A percentile compares a stretch with the other conserved stretches of the same genome.
Conservation (phyloP, 1,140 invertebrate genomes). For the Hydropsyche tenuis region DNA sequence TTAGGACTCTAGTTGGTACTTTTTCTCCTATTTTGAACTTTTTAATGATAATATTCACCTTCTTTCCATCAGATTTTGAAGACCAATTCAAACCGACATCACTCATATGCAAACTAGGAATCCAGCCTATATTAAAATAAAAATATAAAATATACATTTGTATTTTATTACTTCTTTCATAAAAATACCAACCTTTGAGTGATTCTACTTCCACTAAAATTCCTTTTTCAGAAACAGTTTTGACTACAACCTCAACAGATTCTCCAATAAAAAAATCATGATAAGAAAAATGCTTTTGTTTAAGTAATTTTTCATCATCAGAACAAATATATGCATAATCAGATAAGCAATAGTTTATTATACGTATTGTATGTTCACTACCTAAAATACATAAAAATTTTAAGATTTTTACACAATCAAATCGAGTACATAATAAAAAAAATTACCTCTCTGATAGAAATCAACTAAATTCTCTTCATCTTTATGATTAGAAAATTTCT, state of each 20-base stretch:
- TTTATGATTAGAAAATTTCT: not conserved
- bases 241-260: conserved; percentile 59
- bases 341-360: conserved; percentile 65
- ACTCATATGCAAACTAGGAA: conserved; percentile 51
- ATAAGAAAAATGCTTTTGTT: conserved; percentile 60
- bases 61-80: conserved; percentile 51
- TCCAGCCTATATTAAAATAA: conserved; percentile 40
- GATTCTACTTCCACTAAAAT: conserved; percentile 55
- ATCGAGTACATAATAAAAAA: too few species aligned
- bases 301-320: conserved; percentile 63
- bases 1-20: conserved; percentile 64
- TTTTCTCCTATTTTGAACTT: conserved; percentile 59
- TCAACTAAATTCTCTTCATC: conserved; percentile 24
- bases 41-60: conserved; percentile 50
- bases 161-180: too few species aligned
- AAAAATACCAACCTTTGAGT: conserved; percentile 54
- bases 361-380: conserved; percentile 64
- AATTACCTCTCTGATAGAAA: conserved; percentile 39
- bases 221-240: conserved; percentile 53
- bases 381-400: conserved; percentile 44
- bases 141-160: not conserved
- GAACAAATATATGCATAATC: conserved; percentile 67
- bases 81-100: conserved; percentile 48
- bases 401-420: not conserved
- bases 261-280: conserved; percentile 64